Base-by-base conservation (phyloP, 2,888 invertebrate genomes). In the Sesia apiformis region DNA sequence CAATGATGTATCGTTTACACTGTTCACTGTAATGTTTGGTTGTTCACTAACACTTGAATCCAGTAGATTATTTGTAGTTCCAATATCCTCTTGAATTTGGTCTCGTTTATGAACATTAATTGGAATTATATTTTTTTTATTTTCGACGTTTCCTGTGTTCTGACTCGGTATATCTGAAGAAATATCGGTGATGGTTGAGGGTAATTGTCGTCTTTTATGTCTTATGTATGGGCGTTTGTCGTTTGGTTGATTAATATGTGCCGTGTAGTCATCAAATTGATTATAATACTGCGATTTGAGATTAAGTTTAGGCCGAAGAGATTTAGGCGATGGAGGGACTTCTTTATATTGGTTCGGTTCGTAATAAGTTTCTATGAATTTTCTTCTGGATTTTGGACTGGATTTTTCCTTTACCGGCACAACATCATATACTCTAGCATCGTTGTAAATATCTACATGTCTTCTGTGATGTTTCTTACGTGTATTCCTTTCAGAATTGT, bases 391-490 rank as follows among this genome's bases (percentile, higher is more conserved):
- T 63, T 84, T 85, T 1, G 86, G 85, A 60, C 84, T 87, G 1
- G 80, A 72, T 60, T 78, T 85, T 65, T 89, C 88, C 62, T 82
- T 87, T 3, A 89, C 87, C 3, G 88, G 88, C 40, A 88, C 65
- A 40, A 85, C 56, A 55, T 89, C 88, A 57, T 88, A 88, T 41
- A 78, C 60, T 7, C 73, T 74, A 39, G 83, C 75, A 61, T 86
- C 75, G 58, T 84, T 79, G 54, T 79, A 81, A 40, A 61, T 55
- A 52, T 80, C 73, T 43, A 65, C 55, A 39, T 67, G 63, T 49
- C 58, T 66, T 54, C 60, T 68, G 50, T 59, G 67, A 55, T 68
- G 65, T 57, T 64, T 77, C 38, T 61, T 59, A 41, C 72, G 70
- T n/a, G 62, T 54, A 51, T 65, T 65, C 56, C 65, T 70, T 55